These are phyloP conservation scores for Latrodectus elegans DNA, from an alignment of 2,888 invertebrate species.

Conservation along the genomic window DNA sequence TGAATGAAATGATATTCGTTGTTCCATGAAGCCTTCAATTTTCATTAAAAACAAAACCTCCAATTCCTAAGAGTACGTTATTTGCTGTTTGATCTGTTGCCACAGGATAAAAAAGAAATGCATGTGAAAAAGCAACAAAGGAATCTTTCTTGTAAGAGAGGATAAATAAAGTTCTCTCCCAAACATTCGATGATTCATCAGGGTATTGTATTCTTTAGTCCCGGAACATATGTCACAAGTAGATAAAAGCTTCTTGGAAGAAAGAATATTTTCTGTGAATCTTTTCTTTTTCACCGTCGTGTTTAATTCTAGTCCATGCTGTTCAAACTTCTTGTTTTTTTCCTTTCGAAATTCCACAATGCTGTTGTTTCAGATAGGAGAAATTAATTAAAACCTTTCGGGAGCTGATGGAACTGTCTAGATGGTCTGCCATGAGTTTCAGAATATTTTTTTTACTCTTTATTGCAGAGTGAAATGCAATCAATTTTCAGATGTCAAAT, in stretches of 20 bases:
- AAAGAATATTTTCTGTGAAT: background rate
- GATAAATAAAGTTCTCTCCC: conserved; percentile 21
- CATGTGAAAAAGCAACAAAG: conserved; percentile 3
- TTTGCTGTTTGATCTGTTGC: conserved; percentile 1
- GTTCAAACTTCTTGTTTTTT: background rate
- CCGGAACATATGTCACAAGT: conserved; percentile 14
- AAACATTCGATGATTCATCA: conserved; percentile 30
- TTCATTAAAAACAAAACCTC: background rate
- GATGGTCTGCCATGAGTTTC: no score
- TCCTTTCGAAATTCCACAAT: background rate
- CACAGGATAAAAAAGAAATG: background rate
- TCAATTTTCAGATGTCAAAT: no score
- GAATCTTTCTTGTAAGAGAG: background rate
- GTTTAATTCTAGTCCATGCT: background rate
- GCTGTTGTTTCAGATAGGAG: background rate
- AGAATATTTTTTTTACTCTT: no score
- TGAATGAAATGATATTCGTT: no score
- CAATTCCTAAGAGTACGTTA: background rate
- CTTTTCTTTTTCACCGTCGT: background rate
- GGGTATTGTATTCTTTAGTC: conserved; percentile 7
- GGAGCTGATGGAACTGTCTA: no score
- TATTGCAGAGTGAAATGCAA: no score
- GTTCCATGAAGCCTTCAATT: background rate
- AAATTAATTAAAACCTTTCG: no score
- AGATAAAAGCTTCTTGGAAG: conserved; percentile 8